Base-by-base conservation (phyloP, 2,113 vertebrate genomes). In the Phaetusa simplex region DNA sequence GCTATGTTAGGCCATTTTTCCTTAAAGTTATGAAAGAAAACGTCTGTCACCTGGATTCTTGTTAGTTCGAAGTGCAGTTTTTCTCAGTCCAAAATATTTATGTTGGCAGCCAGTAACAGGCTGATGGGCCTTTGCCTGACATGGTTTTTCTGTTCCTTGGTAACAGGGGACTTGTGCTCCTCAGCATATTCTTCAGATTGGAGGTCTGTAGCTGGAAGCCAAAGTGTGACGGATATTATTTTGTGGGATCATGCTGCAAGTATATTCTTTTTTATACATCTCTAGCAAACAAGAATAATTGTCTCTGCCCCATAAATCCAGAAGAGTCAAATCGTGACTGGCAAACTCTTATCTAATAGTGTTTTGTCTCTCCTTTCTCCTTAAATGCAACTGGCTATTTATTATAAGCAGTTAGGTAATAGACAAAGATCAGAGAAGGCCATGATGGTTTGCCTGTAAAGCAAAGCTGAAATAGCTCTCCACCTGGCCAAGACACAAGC, bases 401-500 rank as follows among this genome's bases (percentile, higher is more conserved):
- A 85, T 88, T 93, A 86, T 65, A 83, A 94, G 67, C 50, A 74
- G 24, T 42, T 90, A 45, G 87, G 73, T 85, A 80, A 83, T 7
- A 90, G 88, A 73, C 14, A 92, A 70, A 78, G 58, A 93, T 82
- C 77, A 85, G 67, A 95, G 90, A 62, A 86, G 42, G 79, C 71
- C 67, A 62, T 34, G 74, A 93, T 59, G 64, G 50, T 88, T 90
- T 88, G 55, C 55, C 76, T 93, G 47, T 62, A 90, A 83, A 92
- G 64, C 58, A 93, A 88, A 93, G 42, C 74, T 91, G 92, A 93
- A 96, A 93, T 90, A 94, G 70, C 64, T 94, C 69, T 97, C 72
- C 97, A 97, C 93, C 94, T 95, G 92, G 90, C 67, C 26, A 22
- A 94, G 90, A 78, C 8, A 8, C 76, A 11, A 5, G 90, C 85